These are phyloP conservation scores for Glyptemys insculpta DNA, from an alignment of 2,797 vertebrate species.

Conservation along the genomic window DNA sequence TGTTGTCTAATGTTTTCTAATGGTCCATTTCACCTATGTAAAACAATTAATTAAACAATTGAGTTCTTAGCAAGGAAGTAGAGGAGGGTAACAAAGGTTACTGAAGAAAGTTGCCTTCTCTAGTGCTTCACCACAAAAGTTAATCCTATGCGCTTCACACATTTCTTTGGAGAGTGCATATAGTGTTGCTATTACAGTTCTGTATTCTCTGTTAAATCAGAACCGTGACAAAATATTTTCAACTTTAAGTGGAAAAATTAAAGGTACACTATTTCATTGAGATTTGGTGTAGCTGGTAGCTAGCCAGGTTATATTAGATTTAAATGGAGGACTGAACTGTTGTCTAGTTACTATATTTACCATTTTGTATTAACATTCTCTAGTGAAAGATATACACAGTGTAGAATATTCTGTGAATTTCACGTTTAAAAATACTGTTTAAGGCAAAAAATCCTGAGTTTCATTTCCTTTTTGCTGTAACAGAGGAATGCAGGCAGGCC, in stretches of 20 bases:
- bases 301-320: background rate
- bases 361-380: background rate
- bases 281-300: background rate
- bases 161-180: background rate
- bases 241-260: rapidly evolving
- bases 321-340: background rate
- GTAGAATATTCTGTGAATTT: background rate
- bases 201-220: background rate
- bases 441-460: rapidly evolving
- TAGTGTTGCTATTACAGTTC: background rate
- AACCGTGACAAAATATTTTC: rapidly evolving
- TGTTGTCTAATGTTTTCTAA: conserved; percentile 65
- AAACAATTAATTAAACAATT: conserved; percentile 59
- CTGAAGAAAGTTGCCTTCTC: background rate
- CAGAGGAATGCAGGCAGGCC: rapidly evolving
- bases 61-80: conserved; percentile 6
- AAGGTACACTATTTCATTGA: rapidly evolving
- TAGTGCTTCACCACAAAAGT: background rate
- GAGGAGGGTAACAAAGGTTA: background rate
- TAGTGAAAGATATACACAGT: background rate
- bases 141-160: rapidly evolving
- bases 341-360: background rate
- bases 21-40: conserved; percentile 56
- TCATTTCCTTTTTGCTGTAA: background rate
- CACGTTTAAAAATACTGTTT: background rate